Evolutionary conservation across 92 coral and sea anemone genomes (phyloP).

Genomic region (Siderastrea radians): DNA sequence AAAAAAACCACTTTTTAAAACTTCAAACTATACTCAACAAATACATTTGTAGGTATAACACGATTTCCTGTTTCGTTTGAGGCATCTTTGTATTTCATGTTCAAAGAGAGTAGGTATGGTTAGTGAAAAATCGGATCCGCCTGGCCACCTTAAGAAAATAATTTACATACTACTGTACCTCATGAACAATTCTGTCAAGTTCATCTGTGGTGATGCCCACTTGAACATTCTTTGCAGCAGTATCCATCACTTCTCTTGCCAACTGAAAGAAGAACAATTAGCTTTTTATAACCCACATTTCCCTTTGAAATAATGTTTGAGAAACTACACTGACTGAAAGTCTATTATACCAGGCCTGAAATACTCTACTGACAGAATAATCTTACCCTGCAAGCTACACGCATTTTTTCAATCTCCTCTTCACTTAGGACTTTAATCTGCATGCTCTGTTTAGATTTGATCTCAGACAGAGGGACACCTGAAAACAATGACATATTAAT

Average conservation of each 20-base stretch:
- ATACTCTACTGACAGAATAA: neutral
- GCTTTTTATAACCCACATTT: too few relatives aligned
- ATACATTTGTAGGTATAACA: too few relatives aligned
- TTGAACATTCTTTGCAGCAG: conserved; percentile 87
- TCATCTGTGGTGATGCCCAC: conserved; percentile 96
- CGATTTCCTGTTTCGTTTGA: too few relatives aligned
- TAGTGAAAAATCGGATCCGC: too few relatives aligned
- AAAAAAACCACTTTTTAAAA: too few relatives aligned
- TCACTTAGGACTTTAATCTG: conserved; percentile 80
- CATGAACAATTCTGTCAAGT: conserved; percentile 97
- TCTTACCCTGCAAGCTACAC: conserved; percentile 85
- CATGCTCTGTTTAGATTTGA: conserved; percentile 90
- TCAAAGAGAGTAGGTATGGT: too few relatives aligned
- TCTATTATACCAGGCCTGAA: neutral
- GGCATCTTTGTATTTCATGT: too few relatives aligned
- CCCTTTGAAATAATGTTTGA: neutral
- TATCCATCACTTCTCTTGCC: conserved; percentile 96
- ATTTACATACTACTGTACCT: conserved; percentile 62
- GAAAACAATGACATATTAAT: neutral
- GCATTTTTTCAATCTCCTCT: conserved; percentile 93
- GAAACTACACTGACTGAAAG: neutral
- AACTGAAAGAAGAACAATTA: conserved; percentile 53
- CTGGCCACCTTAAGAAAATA: neutral
- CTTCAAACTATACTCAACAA: too few relatives aligned
- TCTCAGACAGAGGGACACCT: conserved; percentile 95